Evolutionary conservation across 2,797 vertebrate genomes (phyloP).

Genomic region (Enteromius argenteus): DNA sequence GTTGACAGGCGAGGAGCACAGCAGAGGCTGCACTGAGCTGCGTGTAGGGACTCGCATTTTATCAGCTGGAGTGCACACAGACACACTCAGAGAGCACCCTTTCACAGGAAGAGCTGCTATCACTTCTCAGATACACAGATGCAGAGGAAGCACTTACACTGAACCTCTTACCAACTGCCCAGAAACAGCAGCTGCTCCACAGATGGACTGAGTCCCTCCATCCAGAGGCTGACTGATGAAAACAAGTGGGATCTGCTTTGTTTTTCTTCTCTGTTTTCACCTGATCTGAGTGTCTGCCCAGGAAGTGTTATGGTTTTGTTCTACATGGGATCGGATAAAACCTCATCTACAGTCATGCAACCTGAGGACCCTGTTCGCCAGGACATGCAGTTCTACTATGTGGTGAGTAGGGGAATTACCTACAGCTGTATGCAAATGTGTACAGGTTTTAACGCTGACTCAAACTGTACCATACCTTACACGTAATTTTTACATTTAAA

Average conservation of each 20-base stretch:
- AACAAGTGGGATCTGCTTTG: slow-evolving; percentile 24
- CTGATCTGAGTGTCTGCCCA: slow-evolving; percentile 30
- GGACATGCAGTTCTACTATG: slow-evolving; percentile 80
- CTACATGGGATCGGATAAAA: slow-evolving; percentile 58
- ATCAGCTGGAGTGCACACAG: slow-evolving; percentile 63
- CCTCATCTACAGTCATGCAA: slow-evolving; percentile 62
- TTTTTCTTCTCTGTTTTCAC: slow-evolving; percentile 9
- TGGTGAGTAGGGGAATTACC: slow-evolving; percentile 69
- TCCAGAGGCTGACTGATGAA: slow-evolving; percentile 31
- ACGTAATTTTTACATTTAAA: neutral
- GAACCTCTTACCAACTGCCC: slow-evolving; percentile 18
- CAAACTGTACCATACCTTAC: neutral
- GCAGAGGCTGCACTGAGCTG: slow-evolving; percentile 53
- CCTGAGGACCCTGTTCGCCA: slow-evolving; percentile 60
- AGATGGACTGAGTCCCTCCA: slow-evolving; percentile 21
- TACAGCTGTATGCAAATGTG: neutral
- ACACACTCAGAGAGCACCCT: slow-evolving; percentile 45
- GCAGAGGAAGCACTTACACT: slow-evolving; percentile 52
- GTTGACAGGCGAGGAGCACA: slow-evolving; percentile 69
- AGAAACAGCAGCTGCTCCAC: slow-evolving; percentile 26
- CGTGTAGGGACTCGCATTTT: slow-evolving; percentile 60
- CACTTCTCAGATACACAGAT: slow-evolving; percentile 60
- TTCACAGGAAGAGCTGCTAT: slow-evolving; percentile 63
- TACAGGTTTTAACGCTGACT: neutral
- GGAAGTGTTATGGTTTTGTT: slow-evolving; percentile 57